Evolutionary conservation across 1,140 invertebrate species (phyloP), one percentile per base, ranked within the genome.

Genomic region (Kradibia gibbosae): DNA sequence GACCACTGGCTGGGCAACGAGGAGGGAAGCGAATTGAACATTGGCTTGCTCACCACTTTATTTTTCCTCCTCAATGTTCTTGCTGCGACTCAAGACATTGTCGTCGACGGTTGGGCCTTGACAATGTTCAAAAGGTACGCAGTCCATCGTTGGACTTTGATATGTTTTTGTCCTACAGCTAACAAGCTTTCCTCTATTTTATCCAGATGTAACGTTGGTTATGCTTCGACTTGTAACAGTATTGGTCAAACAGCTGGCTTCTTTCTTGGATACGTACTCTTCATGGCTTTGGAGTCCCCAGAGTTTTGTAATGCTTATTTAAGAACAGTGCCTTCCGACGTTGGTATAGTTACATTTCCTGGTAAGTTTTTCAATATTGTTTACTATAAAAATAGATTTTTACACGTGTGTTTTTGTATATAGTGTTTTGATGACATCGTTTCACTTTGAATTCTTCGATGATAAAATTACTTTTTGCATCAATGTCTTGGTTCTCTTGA

Each of bases 71-170:
- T 99, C 1, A 99, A 99, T 87, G 99, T 99, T 86, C 92, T 99
- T 73, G 98, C 98, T 20, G 98, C 99, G 2, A 99, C 98, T 34
- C 99, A 99, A 92, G 99, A 99, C 91, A 99, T 99, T 88, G 98
- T 98, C 77, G 98, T 99, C 1, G 99, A 99, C 94, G 99, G 99
- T 4, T 99, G 99, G 99, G 99, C 99, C 2, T 91, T 99, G 1
- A 99, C 99, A 4, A 99, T 99, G 97, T 92, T 99, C 4, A 97
- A 98, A 89, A 96, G 96, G 94, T 91, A 87, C 3, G 55, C 28
- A 22, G 25, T 36, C 20, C 8, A 67, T 39, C 0, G 5, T 67
- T 34, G 20, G 2, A 50, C 20, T 71, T 74, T 60, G 20, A 39
- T 50, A 39, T 78, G 15, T 22, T 25, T 39, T n/a, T n/a, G n/a